A percentile compares a stretch with the other conserved stretches of the same genome.
These are phyloP conservation scores for Rotaria socialis DNA, from an alignment of 2,888 invertebrate species.

Conservation along the genomic window DNA sequence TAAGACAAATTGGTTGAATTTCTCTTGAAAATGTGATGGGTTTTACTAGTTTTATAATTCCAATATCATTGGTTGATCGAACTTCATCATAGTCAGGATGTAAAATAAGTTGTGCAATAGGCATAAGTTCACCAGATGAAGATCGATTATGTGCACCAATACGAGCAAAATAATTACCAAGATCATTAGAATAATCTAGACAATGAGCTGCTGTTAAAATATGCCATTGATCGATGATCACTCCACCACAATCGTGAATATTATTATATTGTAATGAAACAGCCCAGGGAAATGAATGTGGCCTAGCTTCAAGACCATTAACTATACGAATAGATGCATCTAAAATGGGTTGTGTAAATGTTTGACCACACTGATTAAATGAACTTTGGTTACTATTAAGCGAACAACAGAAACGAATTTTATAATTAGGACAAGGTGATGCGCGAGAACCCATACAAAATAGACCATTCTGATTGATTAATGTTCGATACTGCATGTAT, in stretches of 20 bases:
- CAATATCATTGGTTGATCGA: slow-evolving; percentile 14
- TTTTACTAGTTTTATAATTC: not conserved
- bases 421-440: slow-evolving; percentile 9
- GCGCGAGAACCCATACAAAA: not conserved
- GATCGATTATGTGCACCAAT: not conserved
- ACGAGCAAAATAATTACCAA: not conserved
- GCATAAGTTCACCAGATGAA: not conserved
- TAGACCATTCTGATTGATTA: not conserved
- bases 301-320: not conserved
- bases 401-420: slow-evolving; percentile 14
- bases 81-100: not conserved
- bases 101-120: not conserved
- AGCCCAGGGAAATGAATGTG: slow-evolving; percentile 29
- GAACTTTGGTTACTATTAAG: too few relatives aligned
- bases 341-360: not conserved
- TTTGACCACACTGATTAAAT: not conserved
- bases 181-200: not conserved
- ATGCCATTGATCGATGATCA: not conserved
- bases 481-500: not conserved
- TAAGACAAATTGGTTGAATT: slow-evolving; percentile 16
- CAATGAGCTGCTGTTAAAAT: slow-evolving; percentile 28
- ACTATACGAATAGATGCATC: not conserved
- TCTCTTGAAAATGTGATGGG: not conserved
- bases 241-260: slow-evolving; percentile 20
- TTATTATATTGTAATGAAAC: not conserved